Evolutionary conservation across 2,113 vertebrate species (phyloP).

Genomic region (Sinocyclocheilus anophthalmus): DNA sequence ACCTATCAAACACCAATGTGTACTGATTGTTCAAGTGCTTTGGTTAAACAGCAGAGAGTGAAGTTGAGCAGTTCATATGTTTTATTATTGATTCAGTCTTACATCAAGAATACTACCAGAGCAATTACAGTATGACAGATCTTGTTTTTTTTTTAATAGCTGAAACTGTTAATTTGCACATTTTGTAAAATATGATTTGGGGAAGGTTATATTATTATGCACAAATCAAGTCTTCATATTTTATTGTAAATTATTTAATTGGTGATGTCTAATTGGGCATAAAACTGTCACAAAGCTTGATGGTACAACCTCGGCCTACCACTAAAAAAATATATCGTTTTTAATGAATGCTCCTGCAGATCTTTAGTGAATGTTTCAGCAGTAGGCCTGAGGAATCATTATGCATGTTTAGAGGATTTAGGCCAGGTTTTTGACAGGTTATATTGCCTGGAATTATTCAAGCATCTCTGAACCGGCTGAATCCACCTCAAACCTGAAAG

Average conservation of each 20-base stretch:
- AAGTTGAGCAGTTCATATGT: background rate
- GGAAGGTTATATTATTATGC: background rate
- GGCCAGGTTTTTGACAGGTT: background rate
- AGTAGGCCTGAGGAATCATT: background rate
- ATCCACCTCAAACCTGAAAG: constrained; percentile 12
- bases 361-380: background rate
- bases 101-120: background rate
- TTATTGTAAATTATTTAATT: background rate
- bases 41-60: background rate
- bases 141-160: background rate
- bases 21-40: background rate
- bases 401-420: background rate
- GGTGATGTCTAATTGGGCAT: background rate
- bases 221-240: background rate
- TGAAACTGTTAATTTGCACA: background rate
- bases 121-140: background rate
- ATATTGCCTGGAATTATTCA: background rate
- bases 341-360: background rate
- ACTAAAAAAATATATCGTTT: too few species aligned
- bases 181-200: background rate
- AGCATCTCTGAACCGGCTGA: background rate
- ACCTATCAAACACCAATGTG: background rate
- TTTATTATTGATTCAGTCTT: background rate
- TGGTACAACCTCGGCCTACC: background rate
- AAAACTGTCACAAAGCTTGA: background rate